Conservation (phyloP, 2,888 invertebrate species). For the Opisthograptis luteolata region DNA sequence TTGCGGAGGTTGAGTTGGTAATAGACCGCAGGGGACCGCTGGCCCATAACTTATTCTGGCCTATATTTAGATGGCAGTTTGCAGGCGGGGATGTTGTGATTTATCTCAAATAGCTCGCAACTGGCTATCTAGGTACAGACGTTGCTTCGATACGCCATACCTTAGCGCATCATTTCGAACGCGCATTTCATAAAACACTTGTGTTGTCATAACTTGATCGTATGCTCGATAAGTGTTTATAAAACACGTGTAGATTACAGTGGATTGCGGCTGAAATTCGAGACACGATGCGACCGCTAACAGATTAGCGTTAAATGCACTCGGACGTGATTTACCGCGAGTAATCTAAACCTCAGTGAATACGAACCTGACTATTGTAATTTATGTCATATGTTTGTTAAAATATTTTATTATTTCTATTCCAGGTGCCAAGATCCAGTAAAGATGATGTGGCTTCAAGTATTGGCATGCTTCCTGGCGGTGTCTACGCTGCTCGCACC, state of each 20-base stretch:
- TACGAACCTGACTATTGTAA: slow-evolving; percentile 2
- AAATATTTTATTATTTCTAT: slow-evolving; percentile 45
- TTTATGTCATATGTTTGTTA: no score
- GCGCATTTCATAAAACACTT: slow-evolving; percentile 13
- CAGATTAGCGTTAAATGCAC: slow-evolving; percentile 48
- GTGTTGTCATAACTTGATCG: slow-evolving; percentile 31
- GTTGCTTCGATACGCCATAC: slow-evolving; percentile 14
- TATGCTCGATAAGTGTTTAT: slow-evolving; percentile 36
- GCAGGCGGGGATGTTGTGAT: slow-evolving; percentile 57
- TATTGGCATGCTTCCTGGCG: slow-evolving; percentile 59
- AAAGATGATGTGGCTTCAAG: slow-evolving; percentile 63
- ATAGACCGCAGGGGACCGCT: slow-evolving; percentile 60
- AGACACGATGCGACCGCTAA: slow-evolving; percentile 48
- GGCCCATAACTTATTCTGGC: slow-evolving; percentile 49
- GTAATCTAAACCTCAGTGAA: slow-evolving; percentile 33
- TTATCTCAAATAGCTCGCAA: slow-evolving; percentile 52
- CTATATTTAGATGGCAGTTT: slow-evolving; percentile 64
- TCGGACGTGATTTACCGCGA: slow-evolving; percentile 42
- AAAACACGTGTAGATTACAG: slow-evolving; percentile 37
- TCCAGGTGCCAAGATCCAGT: slow-evolving; percentile 69
- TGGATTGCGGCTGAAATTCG: slow-evolving; percentile 54
- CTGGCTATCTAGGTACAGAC: slow-evolving; percentile 21
- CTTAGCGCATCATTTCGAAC: not conserved
- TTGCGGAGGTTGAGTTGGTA: slow-evolving; percentile 61
- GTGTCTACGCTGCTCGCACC: slow-evolving; percentile 61